A percentile compares a stretch with the other conserved stretches of the same genome.
phyloP scores from a whole-genome alignment of 1,140 invertebrate species.

The Dolichoris vasculosae region DNA sequence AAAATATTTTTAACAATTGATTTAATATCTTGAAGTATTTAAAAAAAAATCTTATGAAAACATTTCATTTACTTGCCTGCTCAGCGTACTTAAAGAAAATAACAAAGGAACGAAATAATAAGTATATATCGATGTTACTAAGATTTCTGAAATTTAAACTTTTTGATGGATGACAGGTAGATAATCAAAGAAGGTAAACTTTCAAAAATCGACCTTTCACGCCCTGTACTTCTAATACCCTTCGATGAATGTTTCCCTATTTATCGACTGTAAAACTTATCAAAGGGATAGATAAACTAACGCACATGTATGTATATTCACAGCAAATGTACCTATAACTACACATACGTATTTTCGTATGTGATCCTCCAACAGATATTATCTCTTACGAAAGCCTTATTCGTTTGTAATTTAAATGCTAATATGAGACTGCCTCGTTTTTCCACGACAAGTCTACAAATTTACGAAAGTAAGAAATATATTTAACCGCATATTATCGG shows the following conservation, averaged over 20 bases:
- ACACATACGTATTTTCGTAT: neutral
- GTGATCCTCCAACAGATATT: slow-evolving; percentile 4
- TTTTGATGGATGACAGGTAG: slow-evolving; percentile 21
- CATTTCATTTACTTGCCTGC: too few relatives aligned
- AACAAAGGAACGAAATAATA: neutral
- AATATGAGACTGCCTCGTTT: slow-evolving; percentile 7
- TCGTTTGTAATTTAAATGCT: slow-evolving; percentile 45
- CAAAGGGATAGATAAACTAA: neutral
- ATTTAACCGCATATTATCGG: neutral
- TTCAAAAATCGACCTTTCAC: slow-evolving; percentile 15
- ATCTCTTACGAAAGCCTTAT: slow-evolving; percentile 33
- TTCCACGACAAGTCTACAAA: neutral
- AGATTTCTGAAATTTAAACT: slow-evolving; percentile 9
- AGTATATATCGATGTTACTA: neutral
- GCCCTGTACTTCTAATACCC: neutral
- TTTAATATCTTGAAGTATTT: too few relatives aligned
- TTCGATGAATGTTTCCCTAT: slow-evolving; percentile 23
- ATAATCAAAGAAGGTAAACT: slow-evolving; percentile 35
- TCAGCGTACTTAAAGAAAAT: too few relatives aligned
- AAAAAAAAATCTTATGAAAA: too few relatives aligned
- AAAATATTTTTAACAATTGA: too few relatives aligned
- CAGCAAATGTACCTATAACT: neutral
- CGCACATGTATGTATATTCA: too few relatives aligned
- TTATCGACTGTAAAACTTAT: slow-evolving; percentile 22
- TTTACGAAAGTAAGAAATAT: slow-evolving; percentile 1